These are phyloP conservation scores for Gavialis gangeticus DNA, from an alignment of 2,113 vertebrate species.

Conservation along the genomic window DNA sequence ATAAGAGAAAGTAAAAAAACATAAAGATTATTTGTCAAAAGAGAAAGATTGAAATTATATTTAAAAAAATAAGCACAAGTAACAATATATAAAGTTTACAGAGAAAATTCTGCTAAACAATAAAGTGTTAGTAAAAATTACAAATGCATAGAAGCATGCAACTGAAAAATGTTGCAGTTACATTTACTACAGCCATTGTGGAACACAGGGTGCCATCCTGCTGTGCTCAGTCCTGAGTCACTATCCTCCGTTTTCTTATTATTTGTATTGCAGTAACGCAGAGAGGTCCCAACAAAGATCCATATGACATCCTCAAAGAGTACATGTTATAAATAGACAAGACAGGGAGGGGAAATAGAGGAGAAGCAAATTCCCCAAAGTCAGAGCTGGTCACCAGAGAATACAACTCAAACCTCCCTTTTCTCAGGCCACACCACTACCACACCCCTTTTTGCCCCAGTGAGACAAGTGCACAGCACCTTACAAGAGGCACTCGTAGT, in stretches of 20 bases:
- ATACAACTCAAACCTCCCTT: not conserved
- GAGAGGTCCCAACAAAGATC: not conserved
- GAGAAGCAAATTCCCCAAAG: not conserved
- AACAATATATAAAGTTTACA: slow-evolving; percentile 39
- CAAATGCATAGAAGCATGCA: slow-evolving; percentile 12
- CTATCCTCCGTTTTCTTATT: not conserved
- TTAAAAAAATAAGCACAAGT: slow-evolving; percentile 48
- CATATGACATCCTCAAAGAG: not conserved
- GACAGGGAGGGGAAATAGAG: not conserved
- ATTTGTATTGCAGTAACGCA: accelerated
- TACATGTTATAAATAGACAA: not conserved
- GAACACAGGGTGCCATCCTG: not conserved
- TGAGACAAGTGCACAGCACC: not conserved
- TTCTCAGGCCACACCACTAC: not conserved
- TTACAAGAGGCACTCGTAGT: not conserved
- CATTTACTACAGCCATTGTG: slow-evolving; percentile 40
- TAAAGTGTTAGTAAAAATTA: slow-evolving; percentile 24
- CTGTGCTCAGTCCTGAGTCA: not conserved
- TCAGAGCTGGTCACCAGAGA: not conserved
- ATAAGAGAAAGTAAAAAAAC: slow-evolving; percentile 37
- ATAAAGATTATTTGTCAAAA: slow-evolving; percentile 32
- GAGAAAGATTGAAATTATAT: slow-evolving; percentile 40
- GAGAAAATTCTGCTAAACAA: slow-evolving; percentile 48
- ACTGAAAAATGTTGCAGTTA: slow-evolving; percentile 68
- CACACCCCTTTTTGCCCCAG: not conserved